Conservation (phyloP, 2,797 vertebrate species). For the Oryzias sinensis region DNA sequence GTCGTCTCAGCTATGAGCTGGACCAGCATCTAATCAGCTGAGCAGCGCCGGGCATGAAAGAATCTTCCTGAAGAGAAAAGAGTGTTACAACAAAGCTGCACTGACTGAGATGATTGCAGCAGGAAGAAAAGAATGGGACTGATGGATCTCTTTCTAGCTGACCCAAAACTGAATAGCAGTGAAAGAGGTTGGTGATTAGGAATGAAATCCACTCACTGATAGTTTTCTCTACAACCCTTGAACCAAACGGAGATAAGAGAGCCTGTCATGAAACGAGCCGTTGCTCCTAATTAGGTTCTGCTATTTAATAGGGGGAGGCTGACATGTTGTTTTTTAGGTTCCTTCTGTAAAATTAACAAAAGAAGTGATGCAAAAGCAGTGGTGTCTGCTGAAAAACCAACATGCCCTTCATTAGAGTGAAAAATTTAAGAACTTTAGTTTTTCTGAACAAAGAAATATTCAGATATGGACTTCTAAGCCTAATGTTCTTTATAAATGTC, state of each 20-base stretch:
- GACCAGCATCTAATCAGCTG: slow-evolving; percentile 12
- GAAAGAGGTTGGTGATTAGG: slow-evolving; percentile 16
- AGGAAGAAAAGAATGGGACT: slow-evolving; percentile 12
- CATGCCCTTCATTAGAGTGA: too few relatives aligned
- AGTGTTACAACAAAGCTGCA: slow-evolving; percentile 19
- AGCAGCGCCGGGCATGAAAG: slow-evolving; percentile 19
- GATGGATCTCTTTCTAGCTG: slow-evolving; percentile 2
- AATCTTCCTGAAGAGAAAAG: slow-evolving; percentile 15
- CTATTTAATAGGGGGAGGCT: too few relatives aligned
- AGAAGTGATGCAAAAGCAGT: background rate
- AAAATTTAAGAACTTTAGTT: too few relatives aligned
- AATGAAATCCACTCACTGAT: slow-evolving; percentile 1
- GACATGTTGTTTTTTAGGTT: too few relatives aligned
- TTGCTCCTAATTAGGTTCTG: background rate
- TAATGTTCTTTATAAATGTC: too few relatives aligned
- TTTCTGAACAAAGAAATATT: too few relatives aligned
- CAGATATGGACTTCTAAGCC: too few relatives aligned
- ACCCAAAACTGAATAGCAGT: slow-evolving; percentile 2
- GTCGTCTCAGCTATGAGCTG: background rate
- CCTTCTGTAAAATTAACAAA: background rate
- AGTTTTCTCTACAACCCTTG: background rate
- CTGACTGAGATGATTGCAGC: slow-evolving; percentile 11
- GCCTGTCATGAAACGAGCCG: too few relatives aligned
- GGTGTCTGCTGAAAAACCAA: too few relatives aligned
- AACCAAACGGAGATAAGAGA: slow-evolving; percentile 7